Conservation (phyloP, 2,888 invertebrate species). For the Aelia acuminata region DNA sequence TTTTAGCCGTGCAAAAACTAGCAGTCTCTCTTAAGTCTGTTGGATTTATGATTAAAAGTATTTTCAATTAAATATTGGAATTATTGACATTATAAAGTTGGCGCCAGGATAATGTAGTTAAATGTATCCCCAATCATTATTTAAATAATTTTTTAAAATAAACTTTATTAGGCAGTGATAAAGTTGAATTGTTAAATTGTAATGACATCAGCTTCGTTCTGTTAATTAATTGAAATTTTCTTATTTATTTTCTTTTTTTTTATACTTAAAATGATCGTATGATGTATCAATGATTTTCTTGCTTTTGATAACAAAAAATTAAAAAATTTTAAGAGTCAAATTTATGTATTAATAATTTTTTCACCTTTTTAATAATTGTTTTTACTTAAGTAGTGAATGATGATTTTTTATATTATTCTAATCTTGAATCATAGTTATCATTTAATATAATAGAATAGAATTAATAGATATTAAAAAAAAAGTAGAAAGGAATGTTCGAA, state of each 20-base stretch:
- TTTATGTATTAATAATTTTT: neutral
- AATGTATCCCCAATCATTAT: no score
- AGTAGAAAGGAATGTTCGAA: no score
- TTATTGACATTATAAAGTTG: neutral
- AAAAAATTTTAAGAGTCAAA: neutral
- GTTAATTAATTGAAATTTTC: neutral
- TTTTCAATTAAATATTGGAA: neutral
- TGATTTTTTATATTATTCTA: no score
- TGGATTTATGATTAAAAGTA: neutral
- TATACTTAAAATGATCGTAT: neutral
- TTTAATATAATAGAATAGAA: no score
- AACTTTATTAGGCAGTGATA: neutral
- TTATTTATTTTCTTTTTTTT: neutral
- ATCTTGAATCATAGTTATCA: no score
- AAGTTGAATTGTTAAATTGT: no score
- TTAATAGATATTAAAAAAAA: no score
- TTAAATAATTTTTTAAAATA: neutral
- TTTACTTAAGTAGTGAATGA: no score
- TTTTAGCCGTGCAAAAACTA: no score
- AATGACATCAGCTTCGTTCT: neutral
- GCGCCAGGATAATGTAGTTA: no score
- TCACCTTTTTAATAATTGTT: no score
- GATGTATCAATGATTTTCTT: neutral
- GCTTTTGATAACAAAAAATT: neutral
- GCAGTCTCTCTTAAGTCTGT: neutral